Percentiles rank a stretch among this genome's conserved stretches.
phyloP scores from a whole-genome alignment of 1,140 invertebrate species.

The Muscidifurax raptorellus region DNA sequence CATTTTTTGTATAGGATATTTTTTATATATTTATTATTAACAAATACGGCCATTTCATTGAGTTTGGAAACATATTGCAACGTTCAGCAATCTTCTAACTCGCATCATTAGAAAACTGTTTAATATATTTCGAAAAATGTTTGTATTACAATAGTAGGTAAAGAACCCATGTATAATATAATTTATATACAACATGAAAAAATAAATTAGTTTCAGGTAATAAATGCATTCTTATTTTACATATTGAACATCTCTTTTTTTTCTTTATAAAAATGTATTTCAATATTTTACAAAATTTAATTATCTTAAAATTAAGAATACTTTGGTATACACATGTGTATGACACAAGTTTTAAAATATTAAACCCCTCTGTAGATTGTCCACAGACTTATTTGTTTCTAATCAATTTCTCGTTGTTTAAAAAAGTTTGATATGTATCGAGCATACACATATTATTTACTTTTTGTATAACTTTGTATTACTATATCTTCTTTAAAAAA shows the following conservation, averaged over 20 bases:
- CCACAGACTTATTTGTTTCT: not conserved
- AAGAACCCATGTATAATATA: not conserved
- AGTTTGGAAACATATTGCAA: not conserved
- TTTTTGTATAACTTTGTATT: too few relatives aligned
- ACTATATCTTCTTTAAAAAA: too few relatives aligned
- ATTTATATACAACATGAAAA: conserved; percentile 1
- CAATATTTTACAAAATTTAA: conserved; percentile 43
- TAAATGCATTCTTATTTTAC: conserved; percentile 24
- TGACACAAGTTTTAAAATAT: conserved; percentile 5
- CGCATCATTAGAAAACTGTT: too few relatives aligned
- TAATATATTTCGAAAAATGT: not conserved
- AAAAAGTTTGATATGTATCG: too few relatives aligned
- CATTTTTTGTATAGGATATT: not conserved
- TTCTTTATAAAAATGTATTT: conserved; percentile 41
- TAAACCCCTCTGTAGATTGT: not conserved
- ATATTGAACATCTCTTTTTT: not conserved
- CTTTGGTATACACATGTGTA: conserved; percentile 38
- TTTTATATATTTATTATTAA: conserved; percentile 3
- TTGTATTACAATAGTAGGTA: not conserved
- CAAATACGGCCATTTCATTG: not conserved
- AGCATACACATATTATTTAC: too few relatives aligned
- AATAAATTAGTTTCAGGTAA: conserved; percentile 20
- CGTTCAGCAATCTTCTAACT: too few relatives aligned
- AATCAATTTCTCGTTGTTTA: too few relatives aligned
- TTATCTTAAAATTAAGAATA: conserved; percentile 39